Percentiles rank a stretch among this genome's conserved stretches.
Conservation (phyloP, 2,888 invertebrate species). For the Epinotia nisella region DNA sequence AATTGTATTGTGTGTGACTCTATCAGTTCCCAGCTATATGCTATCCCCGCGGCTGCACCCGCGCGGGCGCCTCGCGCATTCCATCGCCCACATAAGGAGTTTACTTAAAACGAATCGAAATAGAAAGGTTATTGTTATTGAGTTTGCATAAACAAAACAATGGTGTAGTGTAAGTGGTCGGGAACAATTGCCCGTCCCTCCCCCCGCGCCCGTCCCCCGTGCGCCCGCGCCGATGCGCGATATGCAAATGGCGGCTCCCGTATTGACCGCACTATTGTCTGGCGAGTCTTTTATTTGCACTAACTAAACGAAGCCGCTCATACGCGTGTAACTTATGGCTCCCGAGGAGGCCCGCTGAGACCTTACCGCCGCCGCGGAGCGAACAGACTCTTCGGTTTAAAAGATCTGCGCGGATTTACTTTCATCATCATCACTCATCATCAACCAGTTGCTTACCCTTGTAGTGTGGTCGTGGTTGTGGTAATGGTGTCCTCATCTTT, state of each 20-base stretch:
- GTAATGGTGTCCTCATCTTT: no score
- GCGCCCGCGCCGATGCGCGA: constrained; percentile 63
- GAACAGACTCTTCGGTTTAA: constrained; percentile 3
- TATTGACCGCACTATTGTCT: constrained; percentile 74
- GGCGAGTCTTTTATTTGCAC: constrained; percentile 53
- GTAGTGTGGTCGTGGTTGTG: no score
- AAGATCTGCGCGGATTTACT: background rate
- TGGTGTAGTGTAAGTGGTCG: constrained; percentile 45
- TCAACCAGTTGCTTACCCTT: background rate
- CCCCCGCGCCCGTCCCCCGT: constrained; percentile 1
- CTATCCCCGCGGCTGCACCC: constrained; percentile 52
- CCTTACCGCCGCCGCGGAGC: constrained; percentile 14
- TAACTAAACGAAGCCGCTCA: constrained; percentile 54
- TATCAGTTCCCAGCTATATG: constrained; percentile 19
- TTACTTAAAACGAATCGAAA: constrained; percentile 42
- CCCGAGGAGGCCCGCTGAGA: constrained; percentile 45
- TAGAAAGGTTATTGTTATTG: constrained; percentile 45
- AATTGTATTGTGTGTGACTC: background rate
- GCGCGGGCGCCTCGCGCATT: constrained; percentile 36
- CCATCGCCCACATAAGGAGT: constrained; percentile 43
- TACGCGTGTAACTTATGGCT: constrained; percentile 72
- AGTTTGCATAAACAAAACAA: constrained; percentile 44
- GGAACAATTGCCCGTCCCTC: constrained; percentile 33
- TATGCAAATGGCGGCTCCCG: constrained; percentile 77
- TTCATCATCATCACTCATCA: background rate